These are phyloP conservation scores for Blastobasis lacticolella DNA, from an alignment of 2,888 invertebrate genomes.

Conservation along the genomic window DNA sequence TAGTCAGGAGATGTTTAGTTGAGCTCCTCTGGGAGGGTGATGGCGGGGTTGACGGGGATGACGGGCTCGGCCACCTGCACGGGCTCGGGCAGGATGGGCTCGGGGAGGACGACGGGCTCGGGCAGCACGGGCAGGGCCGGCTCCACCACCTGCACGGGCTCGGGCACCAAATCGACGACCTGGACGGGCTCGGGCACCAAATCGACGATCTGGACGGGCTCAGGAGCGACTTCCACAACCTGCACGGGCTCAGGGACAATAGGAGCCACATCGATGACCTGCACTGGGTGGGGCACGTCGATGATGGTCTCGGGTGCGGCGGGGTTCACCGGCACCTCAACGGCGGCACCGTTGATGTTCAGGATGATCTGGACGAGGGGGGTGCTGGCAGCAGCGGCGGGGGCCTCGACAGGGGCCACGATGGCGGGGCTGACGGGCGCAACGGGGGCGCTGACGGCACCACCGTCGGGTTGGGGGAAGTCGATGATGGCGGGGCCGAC, in stretches of 20 bases:
- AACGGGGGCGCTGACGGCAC: conserved; percentile 1
- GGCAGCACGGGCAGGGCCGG: background rate
- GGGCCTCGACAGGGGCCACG: conserved; percentile 11
- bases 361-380: conserved; percentile 44
- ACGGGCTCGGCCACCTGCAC: conserved; percentile 1
- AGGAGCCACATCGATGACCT: background rate
- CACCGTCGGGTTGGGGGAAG: conserved; percentile 1
- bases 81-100: background rate
- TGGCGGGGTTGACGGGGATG: conserved; percentile 5
- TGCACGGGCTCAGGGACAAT: background rate
- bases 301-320: background rate
- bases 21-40: conserved; percentile 10
- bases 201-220: conserved; percentile 11
- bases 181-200: conserved; percentile 2
- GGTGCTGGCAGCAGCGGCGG: conserved; percentile 19
- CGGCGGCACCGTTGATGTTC: conserved; percentile 23
- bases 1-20: conserved; percentile 7
- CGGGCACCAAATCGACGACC: conserved; percentile 1
- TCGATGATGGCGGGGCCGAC: conserved; percentile 11
- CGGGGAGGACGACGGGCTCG: background rate
- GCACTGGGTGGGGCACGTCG: background rate
- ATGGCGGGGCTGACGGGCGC: conserved; percentile 4
- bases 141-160: background rate
- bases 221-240: conserved; percentile 1
- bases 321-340: background rate